Evolutionary conservation across 2,113 vertebrate species (phyloP), one percentile per base, ranked within the genome.

Genomic region (Grallaria varia): DNA sequence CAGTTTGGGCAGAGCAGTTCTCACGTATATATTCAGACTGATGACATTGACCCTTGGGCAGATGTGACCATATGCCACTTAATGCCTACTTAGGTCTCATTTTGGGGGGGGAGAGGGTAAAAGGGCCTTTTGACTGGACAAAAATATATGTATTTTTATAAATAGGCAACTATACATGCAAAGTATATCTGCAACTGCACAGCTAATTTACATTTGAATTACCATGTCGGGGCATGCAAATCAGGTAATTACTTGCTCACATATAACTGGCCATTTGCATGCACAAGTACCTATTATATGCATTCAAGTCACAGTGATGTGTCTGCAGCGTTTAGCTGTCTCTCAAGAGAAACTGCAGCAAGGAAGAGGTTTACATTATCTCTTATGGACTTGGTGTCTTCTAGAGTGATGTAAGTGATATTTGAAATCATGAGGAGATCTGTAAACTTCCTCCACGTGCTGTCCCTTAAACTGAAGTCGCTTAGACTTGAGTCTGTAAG

Each of bases 131-230:
- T 44, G 89, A 59, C 59, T 72, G 88, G 82, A 85, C 78, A 83
- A 91, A 94, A 96, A 82, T 66, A 93, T 40, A 85, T n/a, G 42
- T 81, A 62, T 90, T 88, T 84, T 88, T 58, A 86, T 89, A 97
- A 96, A 96, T 60, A 88, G 68, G 55, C 68, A 83, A 86, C 75
- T 86, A 53, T 91, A 92, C 92, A 72, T 77, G 67, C 85, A 80
- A 90, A 93, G 52, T 94, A 81, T 93, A 96, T 93, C 88, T 86
- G 83, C 87, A 93, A 95, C 83, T 77, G 93, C 86, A 89, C 83
- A 93, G 92, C 85, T 96, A 74, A 95, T 97, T 96, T 96, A 84
- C 96, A 96, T 96, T 93, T 97, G 96, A 97, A 96, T 97, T 94
- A 95, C 90, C 92, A 96, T 87, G 90, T 86, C 95, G 96, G 92